Evolutionary conservation across 2,888 invertebrate genomes (phyloP).

Genomic region (Plebejus melissa): DNA sequence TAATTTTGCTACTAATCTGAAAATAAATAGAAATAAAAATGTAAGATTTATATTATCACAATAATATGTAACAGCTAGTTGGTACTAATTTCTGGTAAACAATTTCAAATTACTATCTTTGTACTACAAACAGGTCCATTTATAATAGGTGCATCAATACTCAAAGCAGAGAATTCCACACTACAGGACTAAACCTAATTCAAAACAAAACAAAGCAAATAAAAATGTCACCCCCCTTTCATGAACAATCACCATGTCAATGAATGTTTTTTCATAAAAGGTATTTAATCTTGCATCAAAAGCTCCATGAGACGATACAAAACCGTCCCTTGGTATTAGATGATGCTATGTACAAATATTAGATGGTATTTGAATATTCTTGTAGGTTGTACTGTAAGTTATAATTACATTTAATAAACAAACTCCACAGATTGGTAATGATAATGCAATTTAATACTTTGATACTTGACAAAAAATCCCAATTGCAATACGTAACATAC

Average conservation of each 20-base stretch:
- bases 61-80: slow-evolving; percentile 10
- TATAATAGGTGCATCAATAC: background rate
- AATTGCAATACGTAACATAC: background rate
- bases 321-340: slow-evolving; percentile 61
- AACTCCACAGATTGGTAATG: background rate
- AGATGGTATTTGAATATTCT: background rate
- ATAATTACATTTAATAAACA: too few relatives aligned
- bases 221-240: slow-evolving; percentile 62
- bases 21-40: slow-evolving; percentile 40
- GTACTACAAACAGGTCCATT: background rate
- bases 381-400: background rate
- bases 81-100: background rate
- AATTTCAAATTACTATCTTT: background rate
- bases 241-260: slow-evolving; percentile 66
- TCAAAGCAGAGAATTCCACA: background rate
- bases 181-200: background rate
- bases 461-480: too few relatives aligned
- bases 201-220: background rate
- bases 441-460: background rate
- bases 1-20: slow-evolving; percentile 87
- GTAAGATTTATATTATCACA: background rate
- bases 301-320: slow-evolving; percentile 58
- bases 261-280: slow-evolving; percentile 70
- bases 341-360: slow-evolving; percentile 48
- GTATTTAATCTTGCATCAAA: slow-evolving; percentile 65